phyloP scores from a whole-genome alignment of 2,888 invertebrate species.

The Ligdia adustata region DNA sequence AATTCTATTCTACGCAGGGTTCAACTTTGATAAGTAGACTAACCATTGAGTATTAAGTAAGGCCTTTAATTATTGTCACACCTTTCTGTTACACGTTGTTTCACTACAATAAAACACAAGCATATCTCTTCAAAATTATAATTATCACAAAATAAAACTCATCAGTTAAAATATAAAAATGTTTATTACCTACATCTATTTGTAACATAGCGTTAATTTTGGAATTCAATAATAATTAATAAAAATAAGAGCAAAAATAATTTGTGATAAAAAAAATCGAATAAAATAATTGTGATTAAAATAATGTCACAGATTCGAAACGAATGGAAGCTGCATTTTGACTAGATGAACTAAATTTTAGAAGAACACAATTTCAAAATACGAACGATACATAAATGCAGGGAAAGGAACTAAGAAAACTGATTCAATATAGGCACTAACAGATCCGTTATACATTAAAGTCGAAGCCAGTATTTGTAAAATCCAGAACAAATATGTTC shows the following conservation, averaged over 20 bases:
- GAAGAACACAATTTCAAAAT: slow-evolving; percentile 46
- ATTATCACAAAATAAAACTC: slow-evolving; percentile 35
- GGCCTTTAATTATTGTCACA: too few species aligned
- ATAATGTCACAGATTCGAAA: slow-evolving; percentile 50
- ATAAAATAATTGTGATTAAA: slow-evolving; percentile 60
- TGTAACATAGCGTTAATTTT: slow-evolving; percentile 61
- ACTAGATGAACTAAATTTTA: slow-evolving; percentile 69
- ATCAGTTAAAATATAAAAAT: slow-evolving; percentile 31
- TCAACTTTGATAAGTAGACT: too few species aligned
- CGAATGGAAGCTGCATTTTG: slow-evolving; percentile 64
- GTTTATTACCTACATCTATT: slow-evolving; percentile 41
- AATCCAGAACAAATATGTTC: too few species aligned
- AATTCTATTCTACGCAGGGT: too few species aligned
- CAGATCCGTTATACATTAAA: too few species aligned
- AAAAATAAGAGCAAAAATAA: slow-evolving; percentile 43
- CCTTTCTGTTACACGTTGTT: too few species aligned
- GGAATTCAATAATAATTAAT: slow-evolving; percentile 61
- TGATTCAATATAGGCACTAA: slow-evolving; percentile 36
- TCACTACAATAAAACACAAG: too few species aligned
- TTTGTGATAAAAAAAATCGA: slow-evolving; percentile 52
- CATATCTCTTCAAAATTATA: too few species aligned
- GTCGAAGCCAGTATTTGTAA: too few species aligned
- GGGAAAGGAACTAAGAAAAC: slow-evolving; percentile 59
- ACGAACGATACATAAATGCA: slow-evolving; percentile 62
- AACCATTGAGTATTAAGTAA: too few species aligned